Base-by-base conservation (phyloP, 2,797 vertebrate species). In the Acestrorhynchus altus region DNA sequence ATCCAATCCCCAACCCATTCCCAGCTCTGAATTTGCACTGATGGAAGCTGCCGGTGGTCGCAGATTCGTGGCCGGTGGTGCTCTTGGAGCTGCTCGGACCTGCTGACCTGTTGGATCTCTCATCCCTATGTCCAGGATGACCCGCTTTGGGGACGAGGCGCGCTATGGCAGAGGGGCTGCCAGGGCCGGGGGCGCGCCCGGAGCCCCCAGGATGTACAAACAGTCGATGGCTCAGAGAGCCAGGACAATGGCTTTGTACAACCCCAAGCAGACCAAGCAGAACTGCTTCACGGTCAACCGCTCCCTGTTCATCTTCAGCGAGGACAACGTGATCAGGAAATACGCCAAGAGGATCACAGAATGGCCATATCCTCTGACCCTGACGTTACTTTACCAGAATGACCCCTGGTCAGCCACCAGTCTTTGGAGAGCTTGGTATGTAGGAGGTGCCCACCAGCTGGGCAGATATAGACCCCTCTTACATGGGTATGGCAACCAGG, bases 201-300 rank as follows among this genome's bases (percentile, higher is more conserved):
- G 95, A 70, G 96, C 94, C 81, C 97, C 94, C 80, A 95, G 97
- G 92, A 96, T 98, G 90, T 99, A 99, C 95, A 99, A 99, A 89
- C 98, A 99, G 90, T 96, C 98, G 83, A 98, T 98, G 95, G 98
- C 98, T 83, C 98, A 99, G 88, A 92, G 98, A 89, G 98, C 98
- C 86, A 91, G 98, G 88, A 99, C 98, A 64, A 99, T 99, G 98
- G 98, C 98, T 87, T 94, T 99, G 72, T 99, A 99, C 93, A 99
- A 99, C 91, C 98, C 98, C 64, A 99, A 98, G 87, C 98, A 97
- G 9, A 97, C 98, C 93, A 97, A 96, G 87, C 98, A 98, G 90
- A 99, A 97, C 95, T 98, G 97, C 93, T 88, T 99, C 90, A 98
- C 98, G 35, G 96, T 99, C 94, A 99, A 99, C 95, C 95, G 98